Percentiles rank a stretch among this genome's conserved stretches.
Evolutionary conservation across 2,888 invertebrate genomes (phyloP).

Genomic region (Deilephila porcellus): DNA sequence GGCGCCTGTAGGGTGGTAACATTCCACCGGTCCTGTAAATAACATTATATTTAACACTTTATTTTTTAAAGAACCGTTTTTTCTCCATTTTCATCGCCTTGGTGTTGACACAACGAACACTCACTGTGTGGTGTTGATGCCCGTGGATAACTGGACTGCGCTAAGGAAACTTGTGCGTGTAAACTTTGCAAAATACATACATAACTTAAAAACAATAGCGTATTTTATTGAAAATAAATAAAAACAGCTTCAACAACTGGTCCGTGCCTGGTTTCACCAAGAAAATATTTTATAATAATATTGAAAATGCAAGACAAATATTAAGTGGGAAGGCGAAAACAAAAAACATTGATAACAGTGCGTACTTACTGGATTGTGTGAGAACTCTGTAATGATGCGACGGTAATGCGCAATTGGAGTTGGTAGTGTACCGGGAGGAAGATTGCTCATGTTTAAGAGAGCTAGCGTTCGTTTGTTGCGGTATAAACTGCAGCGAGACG

Average conservation of each 20-base stretch:
- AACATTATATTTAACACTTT: conserved; percentile 9
- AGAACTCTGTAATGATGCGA: conserved; percentile 72
- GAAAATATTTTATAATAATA: not conserved
- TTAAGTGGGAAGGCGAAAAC: not conserved
- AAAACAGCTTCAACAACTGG: not conserved
- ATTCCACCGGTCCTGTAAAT: conserved; percentile 74
- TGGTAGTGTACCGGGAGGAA: conserved; percentile 61
- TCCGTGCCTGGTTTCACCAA: not conserved
- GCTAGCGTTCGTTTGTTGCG: conserved; percentile 57
- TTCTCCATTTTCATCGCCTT: not conserved
- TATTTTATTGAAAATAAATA: not conserved
- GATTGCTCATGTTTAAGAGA: conserved; percentile 67
- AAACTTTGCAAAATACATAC: not conserved
- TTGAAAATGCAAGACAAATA: not conserved
- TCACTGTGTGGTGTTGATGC: conserved; percentile 82
- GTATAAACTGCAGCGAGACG: conserved; percentile 65
- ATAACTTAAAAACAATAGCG: conserved; percentile 11
- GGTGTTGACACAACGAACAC: conserved; percentile 46
- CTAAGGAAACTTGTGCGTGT: conserved; percentile 64
- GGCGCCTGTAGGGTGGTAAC: conserved; percentile 71
- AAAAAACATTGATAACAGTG: not conserved
- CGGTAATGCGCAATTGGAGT: conserved; percentile 67
- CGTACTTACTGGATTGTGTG: conserved; percentile 73
- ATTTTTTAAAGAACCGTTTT: not conserved
- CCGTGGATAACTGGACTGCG: conserved; percentile 76